Percentiles rank a stretch among this genome's conserved stretches.
Conservation (phyloP, 2,797 vertebrate genomes). For the Sebastes kiyomatsui region DNA sequence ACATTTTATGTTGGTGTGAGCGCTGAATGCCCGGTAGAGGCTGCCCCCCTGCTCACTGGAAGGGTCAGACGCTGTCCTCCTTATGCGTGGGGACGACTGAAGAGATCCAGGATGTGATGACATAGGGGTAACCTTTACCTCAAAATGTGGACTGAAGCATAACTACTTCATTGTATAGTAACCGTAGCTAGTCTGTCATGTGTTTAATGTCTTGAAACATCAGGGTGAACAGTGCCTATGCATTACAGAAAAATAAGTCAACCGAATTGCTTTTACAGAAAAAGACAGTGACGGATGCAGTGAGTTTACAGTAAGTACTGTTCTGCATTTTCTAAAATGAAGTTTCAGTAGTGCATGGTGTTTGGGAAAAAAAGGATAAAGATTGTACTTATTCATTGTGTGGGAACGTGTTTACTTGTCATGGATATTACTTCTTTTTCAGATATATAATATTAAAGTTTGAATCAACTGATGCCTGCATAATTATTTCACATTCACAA, state of each 20-base stretch:
- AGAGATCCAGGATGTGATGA: neutral
- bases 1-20: conserved; percentile 21
- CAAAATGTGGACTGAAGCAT: neutral
- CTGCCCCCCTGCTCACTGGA: neutral
- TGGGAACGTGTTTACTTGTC: conserved; percentile 51
- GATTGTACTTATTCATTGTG: conserved; percentile 47
- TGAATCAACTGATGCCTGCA: conserved; percentile 32
- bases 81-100: neutral
- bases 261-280: conserved; percentile 8
- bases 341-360: conserved; percentile 55
- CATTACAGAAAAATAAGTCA: conserved; percentile 35
- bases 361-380: conserved; percentile 32
- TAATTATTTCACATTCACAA: conserved; percentile 15
- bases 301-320: conserved; percentile 13
- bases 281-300: neutral
- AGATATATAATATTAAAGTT: conserved; percentile 16
- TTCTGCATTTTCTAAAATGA: conserved; percentile 29
- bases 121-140: neutral
- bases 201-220: conserved; percentile 58
- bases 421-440: conserved; percentile 23
- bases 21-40: neutral
- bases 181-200: conserved; percentile 47
- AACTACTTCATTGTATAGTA: conserved; percentile 37
- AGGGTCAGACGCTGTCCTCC: conserved; percentile 5
- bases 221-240: conserved; percentile 75